A percentile compares a stretch with the other conserved stretches of the same genome.
phyloP scores from a whole-genome alignment of 2,888 invertebrate genomes.

The Platycheirus rosarum region DNA sequence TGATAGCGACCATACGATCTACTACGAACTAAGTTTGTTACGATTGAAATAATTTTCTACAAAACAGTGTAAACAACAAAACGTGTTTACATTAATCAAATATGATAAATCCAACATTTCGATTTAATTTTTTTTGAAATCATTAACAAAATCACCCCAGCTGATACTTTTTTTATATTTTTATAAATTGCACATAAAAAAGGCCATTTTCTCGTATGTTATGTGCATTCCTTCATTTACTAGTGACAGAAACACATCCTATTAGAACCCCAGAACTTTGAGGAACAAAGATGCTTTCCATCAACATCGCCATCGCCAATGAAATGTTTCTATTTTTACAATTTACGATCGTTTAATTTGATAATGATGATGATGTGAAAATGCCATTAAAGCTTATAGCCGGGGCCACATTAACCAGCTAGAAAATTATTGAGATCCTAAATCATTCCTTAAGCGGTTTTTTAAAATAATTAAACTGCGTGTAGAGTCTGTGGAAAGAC shows the following conservation, averaged over 20 bases:
- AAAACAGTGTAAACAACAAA: no score
- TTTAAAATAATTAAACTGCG: conserved; percentile 24
- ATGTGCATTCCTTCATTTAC: not conserved
- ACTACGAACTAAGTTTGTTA: no score
- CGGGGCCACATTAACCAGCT: conserved; percentile 53
- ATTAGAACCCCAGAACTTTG: not conserved
- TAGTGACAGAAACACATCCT: not conserved
- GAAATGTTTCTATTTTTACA: conserved; percentile 62
- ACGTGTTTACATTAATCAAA: no score
- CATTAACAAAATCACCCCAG: conserved; percentile 2
- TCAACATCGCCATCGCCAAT: not conserved
- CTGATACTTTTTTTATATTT: not conserved
- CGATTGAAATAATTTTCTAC: no score
- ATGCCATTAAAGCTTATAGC: conserved; percentile 62
- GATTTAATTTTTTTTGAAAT: no score
- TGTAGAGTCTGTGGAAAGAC: conserved; percentile 24
- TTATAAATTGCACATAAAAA: conserved; percentile 4
- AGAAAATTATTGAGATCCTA: conserved; percentile 49
- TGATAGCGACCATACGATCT: no score
- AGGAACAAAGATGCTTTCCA: not conserved
- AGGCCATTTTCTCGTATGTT: not conserved
- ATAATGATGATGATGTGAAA: conserved; percentile 67
- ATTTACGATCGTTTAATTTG: conserved; percentile 69
- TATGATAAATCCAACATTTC: no score
- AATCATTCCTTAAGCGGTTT: conserved; percentile 49